Evolutionary conservation across 1,140 invertebrate genomes (phyloP), one percentile per base, ranked within the genome.

Genomic region (Dreissena polymorpha): DNA sequence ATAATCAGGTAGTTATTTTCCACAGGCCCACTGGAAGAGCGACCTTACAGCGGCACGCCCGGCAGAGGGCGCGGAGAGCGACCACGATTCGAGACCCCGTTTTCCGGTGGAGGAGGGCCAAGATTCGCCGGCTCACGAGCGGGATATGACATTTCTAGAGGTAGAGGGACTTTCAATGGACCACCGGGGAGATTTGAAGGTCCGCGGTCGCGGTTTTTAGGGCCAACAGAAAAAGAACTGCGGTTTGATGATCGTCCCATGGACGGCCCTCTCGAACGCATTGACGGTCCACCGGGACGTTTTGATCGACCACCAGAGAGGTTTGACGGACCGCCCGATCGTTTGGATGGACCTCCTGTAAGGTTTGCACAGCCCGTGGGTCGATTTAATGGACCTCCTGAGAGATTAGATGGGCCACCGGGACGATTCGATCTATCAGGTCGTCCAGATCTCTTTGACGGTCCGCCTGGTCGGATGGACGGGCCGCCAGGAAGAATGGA

Each of bases 191-290:
- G 39, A 39, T 39, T 39, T 39, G 39, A 39, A 39, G 39, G 39
- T 39, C 39, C 39, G 39, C 39, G 39, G 2, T 39, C 39, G 39
- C 39, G 39, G 39, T 39, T 39, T 39, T 39, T 39, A 39, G 39
- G 39, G 39, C 39, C 39, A 39, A 2, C 39, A 39, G 39, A 8
- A 39, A 39, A 39, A 5, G 39, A 39, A 23, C 6, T 60, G 3
- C 57, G 16, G 57, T n/a, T 60, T 23, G 57, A 60, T 60, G 57
- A 60, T 10, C 57, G 57, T 60, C 57, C 57, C 57, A n/a, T 60
- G 16, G 57, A 60, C 21, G 57, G 57, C 21, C 57, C 16, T 39
- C 39, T 8, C 39, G 39, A 39, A 23, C 57, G 57, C 6, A n/a
- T 60, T 60, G 57, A 60, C 21, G 57, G 57, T 60, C 57, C 57